Base-by-base conservation (phyloP, 2,888 invertebrate species). In the Mesodorylaimus sp. region DNA sequence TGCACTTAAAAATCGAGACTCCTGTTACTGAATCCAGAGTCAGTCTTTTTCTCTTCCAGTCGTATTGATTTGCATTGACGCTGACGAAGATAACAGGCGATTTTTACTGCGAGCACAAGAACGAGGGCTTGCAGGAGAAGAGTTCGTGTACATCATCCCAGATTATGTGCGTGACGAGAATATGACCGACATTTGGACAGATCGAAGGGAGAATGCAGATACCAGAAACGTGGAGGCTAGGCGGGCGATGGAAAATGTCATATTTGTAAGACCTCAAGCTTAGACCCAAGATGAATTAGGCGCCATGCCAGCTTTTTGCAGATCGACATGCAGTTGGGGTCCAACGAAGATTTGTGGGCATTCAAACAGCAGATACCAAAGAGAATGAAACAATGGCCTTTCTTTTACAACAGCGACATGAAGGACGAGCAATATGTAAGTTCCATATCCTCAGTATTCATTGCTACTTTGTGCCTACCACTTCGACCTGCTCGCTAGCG, bases 131-230 rank as follows among this genome's bases (percentile, higher is more conserved):
- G 19, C 46, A 2, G 50, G 50, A 2, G 57, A 59, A 29, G 62
- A 62, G 16, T 61, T 57, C 48, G 59, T 59, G 2, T 59, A 57
- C 50, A 49, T 60, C 1, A 55, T 60, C 25, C 51, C 57, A 1
- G 59, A 58, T 47, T 55, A 54, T 29, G 55, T 54, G 47, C 13
- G 50, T 2, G 38, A n/a, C 21, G 50, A 50, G 28, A 50, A 50
- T 42, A 37, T 46, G 32, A 41, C 50, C n/a, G 50, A 50, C 28
- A 26, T 50, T 13, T 50, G 50, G 50, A 41, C 23, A 3, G 46
- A 41, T 24, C 39, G 47, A 10, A 26, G 19, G 27, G 44, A 5
- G 13, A 7, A 26, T 27, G 19, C 5, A 10, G 44, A 43, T 26
- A n/a, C 2, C 2, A 37, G 45, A 5, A 26, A 50, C 41, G 19